phyloP scores from a whole-genome alignment of 2,113 vertebrate genomes.

The Lathamus discolor region DNA sequence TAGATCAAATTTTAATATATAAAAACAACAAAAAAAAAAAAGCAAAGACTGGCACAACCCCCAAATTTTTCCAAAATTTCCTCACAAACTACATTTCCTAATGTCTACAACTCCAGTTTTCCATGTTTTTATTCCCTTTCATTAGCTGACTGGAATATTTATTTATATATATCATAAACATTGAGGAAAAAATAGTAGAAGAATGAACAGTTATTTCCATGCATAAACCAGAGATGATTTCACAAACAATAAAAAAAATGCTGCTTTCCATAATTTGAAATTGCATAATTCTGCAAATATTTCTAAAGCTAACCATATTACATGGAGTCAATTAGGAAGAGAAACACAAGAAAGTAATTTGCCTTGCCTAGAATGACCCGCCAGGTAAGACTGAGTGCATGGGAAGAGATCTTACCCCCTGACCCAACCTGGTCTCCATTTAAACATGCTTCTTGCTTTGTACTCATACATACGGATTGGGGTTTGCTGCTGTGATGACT shows the following conservation, averaged over 20 bases:
- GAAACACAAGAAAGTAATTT: background rate
- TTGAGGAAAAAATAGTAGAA: background rate
- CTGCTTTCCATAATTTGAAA: background rate
- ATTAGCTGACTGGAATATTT: background rate
- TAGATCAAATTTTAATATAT: background rate
- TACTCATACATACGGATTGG: accelerated
- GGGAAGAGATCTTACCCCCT: background rate
- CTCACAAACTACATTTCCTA: background rate
- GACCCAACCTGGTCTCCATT: background rate
- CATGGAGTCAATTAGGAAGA: background rate
- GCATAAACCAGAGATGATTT: background rate
- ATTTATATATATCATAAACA: background rate
- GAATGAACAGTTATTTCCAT: background rate
- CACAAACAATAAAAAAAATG: background rate
- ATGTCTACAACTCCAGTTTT: background rate
- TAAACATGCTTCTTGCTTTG: background rate
- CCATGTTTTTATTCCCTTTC: background rate
- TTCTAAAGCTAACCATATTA: background rate
- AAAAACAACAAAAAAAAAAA: background rate
- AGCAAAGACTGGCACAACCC: background rate
- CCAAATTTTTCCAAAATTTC: background rate
- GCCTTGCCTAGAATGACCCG: background rate
- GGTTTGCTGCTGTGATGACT: background rate
- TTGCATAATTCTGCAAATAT: background rate
- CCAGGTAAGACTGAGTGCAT: background rate